Evolutionary conservation across 2,113 vertebrate species (phyloP).

Genomic region (Lutjanus erythropterus): DNA sequence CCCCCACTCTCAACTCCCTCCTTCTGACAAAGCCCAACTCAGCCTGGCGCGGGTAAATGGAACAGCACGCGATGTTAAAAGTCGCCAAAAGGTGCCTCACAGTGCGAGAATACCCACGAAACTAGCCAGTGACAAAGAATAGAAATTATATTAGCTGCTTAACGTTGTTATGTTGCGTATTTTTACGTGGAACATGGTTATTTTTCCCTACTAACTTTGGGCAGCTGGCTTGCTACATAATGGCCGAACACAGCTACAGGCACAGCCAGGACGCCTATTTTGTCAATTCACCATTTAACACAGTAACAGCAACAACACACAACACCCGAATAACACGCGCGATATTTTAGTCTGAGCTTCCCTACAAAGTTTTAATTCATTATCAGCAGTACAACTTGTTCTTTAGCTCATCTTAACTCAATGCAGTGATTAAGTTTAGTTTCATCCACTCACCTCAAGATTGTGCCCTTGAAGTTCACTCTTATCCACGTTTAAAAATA

Average conservation of each 20-base stretch:
- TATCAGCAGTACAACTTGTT: background rate
- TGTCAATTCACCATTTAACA: background rate
- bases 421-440: background rate
- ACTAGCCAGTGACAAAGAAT: accelerated
- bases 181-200: background rate
- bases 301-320: background rate
- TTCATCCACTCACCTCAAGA: conserved; percentile 63
- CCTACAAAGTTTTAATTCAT: background rate
- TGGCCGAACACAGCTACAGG: conserved; percentile 77
- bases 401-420: background rate
- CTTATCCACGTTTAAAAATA: background rate
- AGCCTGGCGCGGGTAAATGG: conserved; percentile 77
- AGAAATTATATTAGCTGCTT: background rate
- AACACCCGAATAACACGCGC: accelerated
- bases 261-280: conserved; percentile 33
- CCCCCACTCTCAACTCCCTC: conserved; percentile 78
- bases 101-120: accelerated
- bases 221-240: conserved; percentile 73
- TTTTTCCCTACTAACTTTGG: conserved; percentile 37
- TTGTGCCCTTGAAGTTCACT: conserved; percentile 68
- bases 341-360: accelerated
- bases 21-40: conserved; percentile 76
- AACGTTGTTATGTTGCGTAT: accelerated
- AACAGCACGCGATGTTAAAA: conserved; percentile 51
- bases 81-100: conserved; percentile 24